These are phyloP conservation scores for Hemiprocne comata DNA, from an alignment of 2,113 vertebrate species.

Conservation along the genomic window DNA sequence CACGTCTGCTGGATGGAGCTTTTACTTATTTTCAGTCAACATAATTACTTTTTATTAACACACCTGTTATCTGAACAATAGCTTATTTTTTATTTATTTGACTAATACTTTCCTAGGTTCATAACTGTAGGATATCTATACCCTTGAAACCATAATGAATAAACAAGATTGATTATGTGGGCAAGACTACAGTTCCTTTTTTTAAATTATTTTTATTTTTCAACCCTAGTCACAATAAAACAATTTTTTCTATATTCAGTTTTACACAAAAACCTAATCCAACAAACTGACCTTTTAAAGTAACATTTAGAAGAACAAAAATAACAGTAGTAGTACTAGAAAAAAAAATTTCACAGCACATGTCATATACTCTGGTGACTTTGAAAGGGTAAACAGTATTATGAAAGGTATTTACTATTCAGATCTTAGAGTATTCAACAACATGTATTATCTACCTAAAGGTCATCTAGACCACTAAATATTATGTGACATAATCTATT, in stretches of 20 bases:
- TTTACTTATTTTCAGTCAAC: slow-evolving; percentile 73
- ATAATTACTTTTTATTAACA: slow-evolving; percentile 72
- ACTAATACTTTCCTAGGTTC: slow-evolving; percentile 44
- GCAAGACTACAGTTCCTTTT: background rate
- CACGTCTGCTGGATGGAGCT: slow-evolving; percentile 41
- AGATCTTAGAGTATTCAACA: background rate
- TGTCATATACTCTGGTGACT: background rate
- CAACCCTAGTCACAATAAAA: background rate
- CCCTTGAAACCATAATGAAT: slow-evolving; percentile 10
- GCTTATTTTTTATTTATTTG: slow-evolving; percentile 4
- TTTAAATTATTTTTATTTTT: too few relatives aligned
- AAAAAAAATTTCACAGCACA: background rate
- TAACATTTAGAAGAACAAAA: background rate
- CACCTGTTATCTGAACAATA: slow-evolving; percentile 66
- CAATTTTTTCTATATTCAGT: background rate
- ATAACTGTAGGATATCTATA: background rate
- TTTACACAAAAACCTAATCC: background rate
- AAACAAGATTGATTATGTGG: background rate
- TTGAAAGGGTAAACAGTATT: background rate
- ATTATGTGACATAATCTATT: background rate
- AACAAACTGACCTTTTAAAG: background rate
- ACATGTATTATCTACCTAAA: background rate
- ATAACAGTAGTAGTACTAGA: background rate
- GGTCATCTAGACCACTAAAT: background rate
- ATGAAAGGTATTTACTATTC: background rate